These are phyloP conservation scores for Acrocephalus kingi DNA, from an alignment of 2,113 vertebrate species.

Conservation along the genomic window DNA sequence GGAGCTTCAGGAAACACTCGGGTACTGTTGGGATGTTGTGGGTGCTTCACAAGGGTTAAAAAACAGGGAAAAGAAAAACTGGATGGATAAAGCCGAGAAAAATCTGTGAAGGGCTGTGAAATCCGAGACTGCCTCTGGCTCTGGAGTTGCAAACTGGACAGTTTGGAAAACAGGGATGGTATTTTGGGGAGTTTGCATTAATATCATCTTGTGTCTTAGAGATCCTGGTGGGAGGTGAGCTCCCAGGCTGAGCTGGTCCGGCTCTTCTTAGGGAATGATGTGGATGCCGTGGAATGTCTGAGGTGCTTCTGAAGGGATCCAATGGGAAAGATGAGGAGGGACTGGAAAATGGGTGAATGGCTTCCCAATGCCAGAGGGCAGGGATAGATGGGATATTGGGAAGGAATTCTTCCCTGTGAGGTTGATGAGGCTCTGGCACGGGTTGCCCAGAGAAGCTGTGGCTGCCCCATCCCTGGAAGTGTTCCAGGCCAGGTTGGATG, in stretches of 20 bases:
- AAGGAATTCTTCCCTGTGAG: not conserved
- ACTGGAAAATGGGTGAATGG: not conserved
- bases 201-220: not conserved
- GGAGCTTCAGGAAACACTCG: rapidly evolving
- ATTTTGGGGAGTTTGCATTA: not conserved
- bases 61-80: not conserved
- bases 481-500: rapidly evolving
- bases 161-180: not conserved
- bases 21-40: not conserved
- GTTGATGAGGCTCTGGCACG: rapidly evolving
- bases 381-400: too few relatives aligned
- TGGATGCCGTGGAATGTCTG: not conserved
- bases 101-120: not conserved
- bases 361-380: not conserved
- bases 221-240: not conserved
- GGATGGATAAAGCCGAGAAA: not conserved
- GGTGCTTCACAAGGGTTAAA: not conserved
- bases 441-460: not conserved
- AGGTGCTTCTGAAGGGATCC: not conserved
- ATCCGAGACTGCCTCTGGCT: not conserved
- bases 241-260: not conserved
- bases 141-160: not conserved
- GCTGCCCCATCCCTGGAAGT: not conserved
- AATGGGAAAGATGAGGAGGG: not conserved
- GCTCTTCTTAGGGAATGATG: not conserved